Evolutionary conservation across 2,113 vertebrate genomes (phyloP), one percentile per base, ranked within the genome.

Genomic region (Pseudorasbora parva): DNA sequence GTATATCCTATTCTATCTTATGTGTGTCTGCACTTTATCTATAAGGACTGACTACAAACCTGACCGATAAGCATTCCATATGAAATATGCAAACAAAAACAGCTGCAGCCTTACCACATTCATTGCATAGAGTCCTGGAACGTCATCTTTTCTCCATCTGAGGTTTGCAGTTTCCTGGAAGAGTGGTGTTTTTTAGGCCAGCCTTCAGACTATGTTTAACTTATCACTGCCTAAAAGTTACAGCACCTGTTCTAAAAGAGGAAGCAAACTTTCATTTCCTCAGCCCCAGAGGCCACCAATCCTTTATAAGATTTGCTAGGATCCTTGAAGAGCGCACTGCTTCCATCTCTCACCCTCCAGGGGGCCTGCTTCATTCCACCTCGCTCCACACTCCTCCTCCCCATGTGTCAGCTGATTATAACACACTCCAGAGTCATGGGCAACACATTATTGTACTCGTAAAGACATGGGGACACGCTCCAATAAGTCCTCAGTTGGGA

Each of bases 401-500:
- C 60, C 10, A 54, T 21, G 37, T 86, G 43, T 76, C 84, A 84
- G 62, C 89, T 92, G 84, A 90, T 92, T 90, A 89, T 86, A 91
- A 85, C 86, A 83, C 88, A 82, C 78, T 41, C n/a, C 27, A 79
- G 86, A 84, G 88, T 91, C 88, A 90, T 88, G 90, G 88, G 78
- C 88, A 88, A 91, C 86, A 91, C 92, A 91, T 85, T 87, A 86
- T 86, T 89, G 83, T 80, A 76, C 81, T 82, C 80, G 78, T 80
- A 76, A 82, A 89, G 88, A 84, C 77, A 82, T 66, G 85, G 78
- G 80, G 89, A 91, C 87, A 91, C 15, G 91, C 92, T 93, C 90
- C 86, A 92, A 84, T 91, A 91, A 91, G 87, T 90, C 78, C 84
- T 89, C 87, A 62, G 87, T 73, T 86, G 88, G 82, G 89, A 88